Evolutionary conservation across 2,113 vertebrate genomes (phyloP), one percentile per base, ranked within the genome.

Genomic region (Brachyhypopomus gauderio): DNA sequence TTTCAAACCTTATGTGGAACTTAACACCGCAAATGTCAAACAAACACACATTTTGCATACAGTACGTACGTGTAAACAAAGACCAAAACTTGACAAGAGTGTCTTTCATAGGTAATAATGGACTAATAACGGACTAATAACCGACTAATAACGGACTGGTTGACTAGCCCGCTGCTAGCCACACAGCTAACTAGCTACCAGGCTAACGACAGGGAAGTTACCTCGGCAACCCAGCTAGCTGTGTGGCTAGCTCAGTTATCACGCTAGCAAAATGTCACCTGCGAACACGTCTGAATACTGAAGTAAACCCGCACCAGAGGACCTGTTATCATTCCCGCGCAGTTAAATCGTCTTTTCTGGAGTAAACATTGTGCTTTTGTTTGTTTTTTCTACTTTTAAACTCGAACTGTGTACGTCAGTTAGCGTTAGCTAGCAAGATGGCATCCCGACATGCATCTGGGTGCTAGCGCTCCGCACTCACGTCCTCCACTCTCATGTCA

Each of bases 401-500:
- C 17, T 4, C 17, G 12, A 81, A 41, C 27, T 16, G 25, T n/a
- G 45, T 69, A 36, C 60, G 72, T 63, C 60, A 27, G 17, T 58
- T 55, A 74, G 72, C 72, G 3, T 62, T 11, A 38, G 72, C 79
- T 81, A 81, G 75, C 79, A 81, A 81, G 63, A 81, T 81, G 79
- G 79, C 79, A 81, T 69, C 79, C 62, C 1, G 16, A 48, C 72
- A 58, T 60, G 20, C 38, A 27, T 20, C 19, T 23, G 25, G 55
- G 22, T 72, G 16, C 17, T 19, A 69, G 11, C 5, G 1, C 38
- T 38, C 9, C 34, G 5, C 23, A 77, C 94, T 91, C 90, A 98
- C 97, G 93, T 93, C 95, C 52, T 96, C 95, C 14, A 88, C 92
- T 75, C 95, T 95, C 94, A 96, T 91, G 91, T 98, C 97, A 77